Evolutionary conservation across 1,140 invertebrate genomes (phyloP), one percentile per base, ranked within the genome.

Genomic region (Rhopalosiphum maidis): DNA sequence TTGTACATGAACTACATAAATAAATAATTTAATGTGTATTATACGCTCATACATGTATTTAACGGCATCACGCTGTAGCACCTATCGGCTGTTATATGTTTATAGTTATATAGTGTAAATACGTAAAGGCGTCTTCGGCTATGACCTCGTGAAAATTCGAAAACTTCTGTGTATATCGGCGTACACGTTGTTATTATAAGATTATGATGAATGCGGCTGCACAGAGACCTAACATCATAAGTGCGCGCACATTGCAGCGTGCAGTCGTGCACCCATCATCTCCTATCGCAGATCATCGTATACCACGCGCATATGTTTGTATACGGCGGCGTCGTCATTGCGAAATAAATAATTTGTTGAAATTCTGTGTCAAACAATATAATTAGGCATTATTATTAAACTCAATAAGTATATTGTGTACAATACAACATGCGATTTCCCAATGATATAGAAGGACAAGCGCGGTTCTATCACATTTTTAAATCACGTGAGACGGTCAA

Each of bases 291-390:
- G 48, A n/a, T n/a, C 60, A 77, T 77, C 77, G 5, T 83, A 22
- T 82, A 37, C 3, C n/a, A 21, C n/a, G 6, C 7, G 18, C 2
- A 21, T 37, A 21, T 8, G 25, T 35, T 22, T 83, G 37, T 43
- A 5, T 86, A 43, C 43, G 23, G 22, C 25, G 23, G 60, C 41
- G 23, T 3, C 11, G 23, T n/a, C 23, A 41, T 86, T 86, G 43
- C 46, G 18, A 51, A 87, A 87, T 18, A 7, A 87, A 87, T 48
- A 7, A 48, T 87, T 87, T 51, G 30, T 87, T 7, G 43, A 35
- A 35, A 48, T 87, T 87, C 43, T 48, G 86, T 87, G 86, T 87
- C 86, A 87, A 48, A 87, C 86, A 87, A 87, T 85, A 25, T 30
- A 46, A 86, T 46, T 86, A 30, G 41, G 85, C 43, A 23, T 83